A percentile compares a stretch with the other conserved stretches of the same genome.
Conservation (phyloP, 2,797 vertebrate species). For the Huso huso region DNA sequence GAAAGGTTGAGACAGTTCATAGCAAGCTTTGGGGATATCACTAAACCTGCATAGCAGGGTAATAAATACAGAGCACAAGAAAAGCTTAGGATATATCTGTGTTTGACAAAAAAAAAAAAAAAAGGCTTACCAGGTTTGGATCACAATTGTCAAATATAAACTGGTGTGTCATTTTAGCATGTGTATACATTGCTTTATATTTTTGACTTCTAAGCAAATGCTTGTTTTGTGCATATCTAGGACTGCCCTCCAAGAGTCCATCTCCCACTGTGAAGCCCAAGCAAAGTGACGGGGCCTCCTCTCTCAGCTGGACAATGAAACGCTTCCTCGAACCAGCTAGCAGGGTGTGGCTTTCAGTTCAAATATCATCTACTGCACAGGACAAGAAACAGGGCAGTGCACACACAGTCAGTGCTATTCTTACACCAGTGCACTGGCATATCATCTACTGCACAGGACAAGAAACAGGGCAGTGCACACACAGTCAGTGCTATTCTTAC, state of each 20-base stretch:
- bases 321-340: slow-evolving; percentile 70
- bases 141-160: too few relatives aligned
- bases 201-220: too few relatives aligned
- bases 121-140: neutral
- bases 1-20: neutral
- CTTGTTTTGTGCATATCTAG: slow-evolving; percentile 42
- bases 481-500: too few relatives aligned
- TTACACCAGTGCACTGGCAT: too few relatives aligned
- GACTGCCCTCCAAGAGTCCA: slow-evolving; percentile 67
- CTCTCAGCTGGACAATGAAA: slow-evolving; percentile 76
- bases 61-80: neutral
- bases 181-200: too few relatives aligned
- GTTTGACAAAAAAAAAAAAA: neutral
- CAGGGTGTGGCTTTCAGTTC: slow-evolving; percentile 40
- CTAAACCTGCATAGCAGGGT: neutral
- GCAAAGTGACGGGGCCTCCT: slow-evolving; percentile 51
- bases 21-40: neutral
- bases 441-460: too few relatives aligned
- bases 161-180: too few relatives aligned
- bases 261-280: slow-evolving; percentile 64
- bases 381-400: too few relatives aligned
- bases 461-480: too few relatives aligned
- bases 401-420: too few relatives aligned
- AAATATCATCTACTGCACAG: too few relatives aligned
- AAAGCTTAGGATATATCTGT: too few relatives aligned